Evolutionary conservation across 1,140 invertebrate genomes (phyloP).

Genomic region (Andricus grossulariae): DNA sequence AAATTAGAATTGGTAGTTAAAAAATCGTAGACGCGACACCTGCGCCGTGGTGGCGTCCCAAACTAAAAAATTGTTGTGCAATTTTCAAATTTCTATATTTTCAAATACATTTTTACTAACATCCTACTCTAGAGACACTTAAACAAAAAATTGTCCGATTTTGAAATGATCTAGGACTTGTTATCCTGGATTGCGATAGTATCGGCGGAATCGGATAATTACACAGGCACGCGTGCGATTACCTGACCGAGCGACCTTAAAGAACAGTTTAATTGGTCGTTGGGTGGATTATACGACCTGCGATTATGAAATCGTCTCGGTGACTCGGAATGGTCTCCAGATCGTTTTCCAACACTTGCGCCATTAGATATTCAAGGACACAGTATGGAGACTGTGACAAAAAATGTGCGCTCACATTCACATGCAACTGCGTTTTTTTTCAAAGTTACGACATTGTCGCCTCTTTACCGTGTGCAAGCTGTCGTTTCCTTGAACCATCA

Average conservation of each 20-base stretch:
- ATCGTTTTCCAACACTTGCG: slow-evolving; percentile 37
- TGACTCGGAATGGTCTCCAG: slow-evolving; percentile 47
- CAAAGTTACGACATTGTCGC: not conserved
- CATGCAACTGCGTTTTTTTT: slow-evolving; percentile 13
- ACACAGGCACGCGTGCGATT: slow-evolving; percentile 45
- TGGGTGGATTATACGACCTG: slow-evolving; percentile 47
- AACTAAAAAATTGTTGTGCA: too few species aligned
- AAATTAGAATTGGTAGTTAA: too few species aligned
- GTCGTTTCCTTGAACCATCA: slow-evolving; percentile 29
- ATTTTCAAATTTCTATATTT: too few species aligned
- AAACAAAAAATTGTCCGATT: not conserved
- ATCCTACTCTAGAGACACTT: too few species aligned
- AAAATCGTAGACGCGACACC: too few species aligned
- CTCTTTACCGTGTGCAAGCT: not conserved
- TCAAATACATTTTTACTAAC: too few species aligned
- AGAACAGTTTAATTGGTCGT: slow-evolving; percentile 58
- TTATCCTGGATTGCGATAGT: not conserved
- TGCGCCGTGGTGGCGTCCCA: too few species aligned
- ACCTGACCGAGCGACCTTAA: slow-evolving; percentile 47
- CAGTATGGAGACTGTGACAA: slow-evolving; percentile 27
- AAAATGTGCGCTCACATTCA: slow-evolving; percentile 29
- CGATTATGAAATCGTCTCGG: slow-evolving; percentile 57
- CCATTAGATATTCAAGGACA: slow-evolving; percentile 56
- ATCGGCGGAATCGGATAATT: slow-evolving; percentile 55
- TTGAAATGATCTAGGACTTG: not conserved